These are phyloP conservation scores for Endomychus coccineus DNA, from an alignment of 2,888 invertebrate species.

Conservation along the genomic window DNA sequence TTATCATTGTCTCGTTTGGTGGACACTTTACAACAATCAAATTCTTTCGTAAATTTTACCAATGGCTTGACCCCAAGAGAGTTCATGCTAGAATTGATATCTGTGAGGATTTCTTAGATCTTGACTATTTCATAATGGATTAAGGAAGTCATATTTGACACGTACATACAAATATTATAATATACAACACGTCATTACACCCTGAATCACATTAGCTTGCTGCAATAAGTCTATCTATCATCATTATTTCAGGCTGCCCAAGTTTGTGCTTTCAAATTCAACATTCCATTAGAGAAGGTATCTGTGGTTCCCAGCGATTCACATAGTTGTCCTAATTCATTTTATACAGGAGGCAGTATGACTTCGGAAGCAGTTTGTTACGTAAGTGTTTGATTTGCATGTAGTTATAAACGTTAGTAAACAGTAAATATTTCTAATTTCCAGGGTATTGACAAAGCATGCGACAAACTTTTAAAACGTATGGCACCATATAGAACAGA, in stretches of 20 bases:
- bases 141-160: no score
- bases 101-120: no score
- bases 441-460: conserved; percentile 47
- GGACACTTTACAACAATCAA: no score
- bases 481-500: conserved; percentile 52
- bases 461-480: conserved; percentile 53
- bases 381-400: conserved; percentile 21
- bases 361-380: conserved; percentile 35
- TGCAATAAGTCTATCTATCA: no score
- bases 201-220: no score
- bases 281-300: conserved; percentile 41
- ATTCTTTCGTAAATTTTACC: no score
- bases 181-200: no score
- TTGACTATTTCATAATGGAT: no score
- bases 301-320: conserved; percentile 39
- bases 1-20: no score
- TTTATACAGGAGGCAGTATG: conserved; percentile 40
- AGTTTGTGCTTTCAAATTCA: conserved; percentile 44
- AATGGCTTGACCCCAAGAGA: no score
- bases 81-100: no score
- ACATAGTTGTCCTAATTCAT: conserved; percentile 38
- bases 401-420: not conserved
- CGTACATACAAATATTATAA: no score
- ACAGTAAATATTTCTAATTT: not conserved
- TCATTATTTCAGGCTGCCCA: conserved; percentile 37